A percentile compares a stretch with the other conserved stretches of the same genome.
These are phyloP conservation scores for Planococcus citri DNA, from an alignment of 1,140 invertebrate species.

Conservation along the genomic window DNA sequence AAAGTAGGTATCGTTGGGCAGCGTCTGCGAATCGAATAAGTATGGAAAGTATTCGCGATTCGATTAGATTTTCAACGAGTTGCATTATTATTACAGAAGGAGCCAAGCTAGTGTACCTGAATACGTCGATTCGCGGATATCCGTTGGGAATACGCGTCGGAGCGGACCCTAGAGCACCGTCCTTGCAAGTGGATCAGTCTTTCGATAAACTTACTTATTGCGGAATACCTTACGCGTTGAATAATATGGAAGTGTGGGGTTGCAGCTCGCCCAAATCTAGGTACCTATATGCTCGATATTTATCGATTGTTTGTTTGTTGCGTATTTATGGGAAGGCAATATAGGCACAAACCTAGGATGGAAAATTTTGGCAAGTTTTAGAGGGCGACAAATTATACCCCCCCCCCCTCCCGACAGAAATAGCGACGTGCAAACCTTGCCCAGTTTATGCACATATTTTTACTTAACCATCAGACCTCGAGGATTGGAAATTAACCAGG, in stretches of 20 bases:
- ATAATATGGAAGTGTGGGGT: slow-evolving; percentile 63
- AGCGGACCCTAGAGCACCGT: slow-evolving; percentile 57
- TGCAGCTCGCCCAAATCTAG: slow-evolving; percentile 55
- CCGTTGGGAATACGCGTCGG: slow-evolving; percentile 72
- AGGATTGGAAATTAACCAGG: too few relatives aligned
- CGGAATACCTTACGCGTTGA: slow-evolving; percentile 41
- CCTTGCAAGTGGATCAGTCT: slow-evolving; percentile 56
- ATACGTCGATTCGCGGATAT: slow-evolving; percentile 67
- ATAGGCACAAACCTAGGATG: too few relatives aligned
- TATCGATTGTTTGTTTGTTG: slow-evolving; percentile 12
- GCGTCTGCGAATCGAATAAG: too few relatives aligned
- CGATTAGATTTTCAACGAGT: background rate
- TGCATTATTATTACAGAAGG: slow-evolving; percentile 43
- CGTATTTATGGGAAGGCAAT: background rate
- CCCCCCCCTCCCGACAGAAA: too few relatives aligned
- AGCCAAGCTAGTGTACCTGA: slow-evolving; percentile 68
- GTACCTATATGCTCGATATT: slow-evolving; percentile 32
- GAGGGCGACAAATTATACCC: too few relatives aligned
- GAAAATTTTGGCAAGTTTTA: slow-evolving; percentile 13
- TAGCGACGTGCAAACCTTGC: too few relatives aligned
- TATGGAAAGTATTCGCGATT: too few relatives aligned
- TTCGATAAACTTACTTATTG: slow-evolving; percentile 46
- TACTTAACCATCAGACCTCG: too few relatives aligned
- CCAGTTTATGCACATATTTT: too few relatives aligned
- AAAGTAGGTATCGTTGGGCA: slow-evolving; percentile 40